Base-by-base conservation (phyloP, 2,888 invertebrate species). In the Litoditis marina region DNA sequence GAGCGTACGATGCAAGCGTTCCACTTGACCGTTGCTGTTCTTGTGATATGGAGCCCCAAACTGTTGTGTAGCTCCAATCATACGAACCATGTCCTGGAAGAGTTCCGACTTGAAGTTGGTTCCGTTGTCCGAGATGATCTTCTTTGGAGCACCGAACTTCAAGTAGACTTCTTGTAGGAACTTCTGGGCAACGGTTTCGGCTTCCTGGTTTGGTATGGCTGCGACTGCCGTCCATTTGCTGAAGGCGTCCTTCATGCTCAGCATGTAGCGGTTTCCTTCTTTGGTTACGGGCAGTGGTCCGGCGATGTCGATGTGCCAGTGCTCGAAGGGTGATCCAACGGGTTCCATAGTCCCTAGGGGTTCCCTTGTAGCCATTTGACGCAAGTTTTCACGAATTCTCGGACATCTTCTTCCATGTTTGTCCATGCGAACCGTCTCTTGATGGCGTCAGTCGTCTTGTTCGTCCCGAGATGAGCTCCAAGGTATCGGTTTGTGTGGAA, bases 261-360 rank as follows among this genome's bases (percentile, higher is more conserved):
- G 34, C 7, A 65, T 50, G 28, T 55, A 63, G 25, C 31, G n/a
- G 30, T 69, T 59, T 25, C 62, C 66, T 36, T 46, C 22, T 1
- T 42, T 8, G 1, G 68, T 65, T n/a, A 39, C 16, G 6, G 64
- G 66, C 0, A 71, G 42, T 16, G 64, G 64, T 34, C 71, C 71
- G 13, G 53, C 19, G 2, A 64, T 34, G 46, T 71, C 68, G 25
- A 56, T 50, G 36, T 68, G 63, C 1, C 63, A 28, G 30, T 60
- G 27, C 30, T 60, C 36, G 44, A 62, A 68, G 32, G 69, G 69
- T 27, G 28, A n/a, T 2, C 11, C 8, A 2, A 44, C n/a, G 3
- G 8, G 2, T 22, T 57, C 46, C 25, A 68, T 19, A 27, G 39
- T 32, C 36, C 49, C 54, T 6, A 62, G 19, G 6, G 65, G 65